Percentiles rank a stretch among this genome's conserved stretches.
phyloP scores from a whole-genome alignment of 2,113 vertebrate genomes.

The Colaptes auratus region DNA sequence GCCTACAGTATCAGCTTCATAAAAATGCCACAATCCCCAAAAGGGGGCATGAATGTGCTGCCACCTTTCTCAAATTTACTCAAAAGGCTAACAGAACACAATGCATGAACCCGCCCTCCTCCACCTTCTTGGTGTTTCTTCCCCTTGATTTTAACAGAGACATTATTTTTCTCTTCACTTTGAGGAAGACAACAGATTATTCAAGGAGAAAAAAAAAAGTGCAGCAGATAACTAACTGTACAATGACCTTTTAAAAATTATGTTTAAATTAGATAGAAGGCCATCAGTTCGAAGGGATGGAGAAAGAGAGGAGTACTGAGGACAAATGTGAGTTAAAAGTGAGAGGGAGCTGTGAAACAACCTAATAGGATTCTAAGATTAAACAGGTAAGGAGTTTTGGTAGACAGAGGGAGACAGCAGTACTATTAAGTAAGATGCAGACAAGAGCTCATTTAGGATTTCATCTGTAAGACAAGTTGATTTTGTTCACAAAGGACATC shows the following conservation, averaged over 20 bases:
- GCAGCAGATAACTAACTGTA: not conserved
- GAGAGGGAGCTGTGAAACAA: not conserved
- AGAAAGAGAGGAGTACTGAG: not conserved
- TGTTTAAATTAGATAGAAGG: not conserved
- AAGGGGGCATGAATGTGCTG: not conserved
- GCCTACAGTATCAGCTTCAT: not conserved
- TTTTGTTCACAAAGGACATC: not conserved
- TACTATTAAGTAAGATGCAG: not conserved
- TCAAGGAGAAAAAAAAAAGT: not conserved
- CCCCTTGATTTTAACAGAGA: not conserved
- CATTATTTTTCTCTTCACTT: not conserved
- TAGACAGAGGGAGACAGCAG: not conserved
- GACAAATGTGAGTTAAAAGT: not conserved
- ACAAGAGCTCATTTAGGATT: not conserved
- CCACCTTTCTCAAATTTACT: not conserved
- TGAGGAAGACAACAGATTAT: not conserved
- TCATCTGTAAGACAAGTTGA: not conserved
- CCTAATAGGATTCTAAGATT: not conserved
- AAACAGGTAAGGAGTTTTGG: not conserved
- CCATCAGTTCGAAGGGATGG: not conserved
- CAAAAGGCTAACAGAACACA: not conserved
- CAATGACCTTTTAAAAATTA: not conserved
- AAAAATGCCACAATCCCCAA: not conserved
- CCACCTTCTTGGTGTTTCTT: not conserved
- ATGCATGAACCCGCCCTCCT: not conserved